Base-by-base conservation (phyloP, 2,888 invertebrate species). In the Griposia aprilina region DNA sequence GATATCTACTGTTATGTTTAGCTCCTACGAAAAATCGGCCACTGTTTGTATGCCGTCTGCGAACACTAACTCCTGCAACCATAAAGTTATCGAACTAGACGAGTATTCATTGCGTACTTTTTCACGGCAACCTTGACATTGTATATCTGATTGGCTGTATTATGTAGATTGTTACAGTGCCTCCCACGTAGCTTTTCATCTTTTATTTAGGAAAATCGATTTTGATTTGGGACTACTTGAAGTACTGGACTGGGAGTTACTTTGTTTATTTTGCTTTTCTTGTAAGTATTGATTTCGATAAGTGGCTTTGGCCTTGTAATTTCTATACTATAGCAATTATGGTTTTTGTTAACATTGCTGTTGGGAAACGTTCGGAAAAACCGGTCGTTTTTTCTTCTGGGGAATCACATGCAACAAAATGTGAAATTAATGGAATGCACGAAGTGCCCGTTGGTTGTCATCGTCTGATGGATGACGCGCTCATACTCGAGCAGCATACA, bases 71-170 rank as follows among this genome's bases (percentile, higher is more conserved):
- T 41, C 26, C 65, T 68, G 62, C 72, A n/a, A 52, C 70, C 23
- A 73, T 78, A 82, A 80, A 84, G 71, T 81, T 80, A 88, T 82
- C 82, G 63, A 79, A 84, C 71, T 82, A 74, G 75, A 81, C 78
- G 60, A 66, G 77, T 88, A 88, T 88, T 81, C 89, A 88, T 90
- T 88, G 81, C 63, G 75, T 74, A 74, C 72, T 84, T 72, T 36
- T 79, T 68, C 71, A 71, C 57, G n/a, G 41, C n/a, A 68, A 83
- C 90, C 89, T 90, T 87, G 90, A 82, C 88, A 83, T 85, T 88
- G 89, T 60, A 45, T 76, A 72, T 83, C 75, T 81, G 87, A 88
- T 87, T 87, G 74, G 76, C 75, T 72, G 85, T 83, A 73, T 71
- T 72, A 66, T 81, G 67, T 80, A 81, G 71, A 82, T 84, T 79